Conservation (phyloP, 2,797 vertebrate species). For the Pangasius larnaudii region DNA sequence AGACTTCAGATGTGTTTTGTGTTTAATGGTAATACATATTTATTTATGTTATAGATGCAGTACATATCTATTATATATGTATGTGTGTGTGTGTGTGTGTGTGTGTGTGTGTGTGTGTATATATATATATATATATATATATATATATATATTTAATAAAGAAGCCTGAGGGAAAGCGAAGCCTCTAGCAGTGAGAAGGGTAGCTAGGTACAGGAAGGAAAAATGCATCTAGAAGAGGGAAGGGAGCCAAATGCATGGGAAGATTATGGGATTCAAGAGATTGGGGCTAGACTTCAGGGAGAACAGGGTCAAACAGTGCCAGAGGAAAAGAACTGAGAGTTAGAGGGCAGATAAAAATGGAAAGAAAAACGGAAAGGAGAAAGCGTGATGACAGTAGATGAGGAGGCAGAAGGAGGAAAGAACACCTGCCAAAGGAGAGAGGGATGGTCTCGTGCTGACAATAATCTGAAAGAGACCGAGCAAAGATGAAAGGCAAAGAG, state of each 20-base stretch:
- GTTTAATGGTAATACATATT: not conserved
- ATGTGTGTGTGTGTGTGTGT: no score
- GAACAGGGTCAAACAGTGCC: not conserved
- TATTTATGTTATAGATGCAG: not conserved
- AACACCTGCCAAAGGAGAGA: not conserved
- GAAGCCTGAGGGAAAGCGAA: not conserved
- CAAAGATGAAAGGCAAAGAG: not conserved
- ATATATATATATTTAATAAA: not conserved
- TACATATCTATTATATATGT: not conserved
- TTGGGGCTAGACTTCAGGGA: not conserved
- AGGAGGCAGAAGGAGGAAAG: not conserved
- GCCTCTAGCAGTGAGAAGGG: constrained; percentile 3
- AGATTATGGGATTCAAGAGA: not conserved
- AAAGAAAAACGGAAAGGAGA: not conserved
- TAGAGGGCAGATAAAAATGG: not conserved
- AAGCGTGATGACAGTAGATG: not conserved
- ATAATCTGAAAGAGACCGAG: not conserved
- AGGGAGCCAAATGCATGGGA: not conserved
- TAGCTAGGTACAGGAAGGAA: constrained; percentile 15
- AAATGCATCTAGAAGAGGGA: not conserved
- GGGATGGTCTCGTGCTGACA: not conserved
- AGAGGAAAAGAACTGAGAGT: constrained; percentile 7
- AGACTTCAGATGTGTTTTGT: not conserved
- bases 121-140: not conserved
- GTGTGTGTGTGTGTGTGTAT: no score